These are phyloP conservation scores for Protosalanx chinensis DNA, from an alignment of 2,797 vertebrate genomes.

Conservation along the genomic window DNA sequence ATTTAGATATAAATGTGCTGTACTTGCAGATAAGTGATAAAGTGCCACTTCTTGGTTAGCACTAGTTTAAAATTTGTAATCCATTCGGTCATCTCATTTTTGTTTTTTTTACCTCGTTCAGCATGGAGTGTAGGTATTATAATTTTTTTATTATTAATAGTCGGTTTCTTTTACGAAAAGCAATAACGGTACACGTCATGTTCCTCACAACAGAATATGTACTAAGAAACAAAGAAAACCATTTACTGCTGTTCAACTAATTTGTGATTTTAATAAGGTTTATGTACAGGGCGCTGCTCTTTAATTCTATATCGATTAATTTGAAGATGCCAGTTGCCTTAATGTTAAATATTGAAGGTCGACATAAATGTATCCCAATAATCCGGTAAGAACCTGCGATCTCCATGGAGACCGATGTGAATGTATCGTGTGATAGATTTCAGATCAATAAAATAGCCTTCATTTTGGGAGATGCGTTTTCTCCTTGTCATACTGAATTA, in stretches of 20 bases:
- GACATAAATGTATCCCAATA: no score
- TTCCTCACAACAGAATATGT: background rate
- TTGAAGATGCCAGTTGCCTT: constrained; percentile 9
- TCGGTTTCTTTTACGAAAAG: background rate
- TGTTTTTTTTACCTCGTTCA: background rate
- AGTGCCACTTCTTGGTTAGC: background rate
- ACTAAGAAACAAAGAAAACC: background rate
- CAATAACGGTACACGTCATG: background rate
- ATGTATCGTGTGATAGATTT: constrained; percentile 6
- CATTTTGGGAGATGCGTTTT: background rate
- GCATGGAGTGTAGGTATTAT: background rate
- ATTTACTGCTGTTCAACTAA: background rate
- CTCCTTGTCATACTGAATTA: no score
- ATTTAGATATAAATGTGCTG: background rate
- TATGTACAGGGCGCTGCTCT: background rate
- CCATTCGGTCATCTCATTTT: background rate
- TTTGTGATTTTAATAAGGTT: background rate
- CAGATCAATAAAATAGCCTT: constrained; percentile 5
- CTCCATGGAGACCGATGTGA: background rate
- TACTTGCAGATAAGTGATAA: background rate
- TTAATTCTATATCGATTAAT: background rate
- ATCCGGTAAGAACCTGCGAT: background rate
- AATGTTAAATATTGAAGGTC: background rate
- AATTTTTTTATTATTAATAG: no score
- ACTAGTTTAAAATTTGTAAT: no score